These are phyloP conservation scores for Turdus rufiventris DNA, from an alignment of 2,113 vertebrate genomes.

Conservation along the genomic window DNA sequence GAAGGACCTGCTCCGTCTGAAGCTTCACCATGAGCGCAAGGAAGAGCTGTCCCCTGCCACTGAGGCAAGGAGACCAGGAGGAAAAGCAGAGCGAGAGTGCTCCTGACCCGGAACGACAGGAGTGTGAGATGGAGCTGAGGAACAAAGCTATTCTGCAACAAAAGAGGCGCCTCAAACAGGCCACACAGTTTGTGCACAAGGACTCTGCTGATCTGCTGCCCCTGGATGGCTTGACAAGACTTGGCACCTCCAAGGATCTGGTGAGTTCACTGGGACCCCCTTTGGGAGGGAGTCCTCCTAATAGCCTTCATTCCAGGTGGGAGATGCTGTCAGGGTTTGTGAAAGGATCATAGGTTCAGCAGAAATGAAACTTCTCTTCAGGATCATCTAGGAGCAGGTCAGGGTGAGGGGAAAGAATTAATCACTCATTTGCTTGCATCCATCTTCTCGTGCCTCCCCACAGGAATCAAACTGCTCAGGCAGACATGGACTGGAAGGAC, in stretches of 20 bases:
- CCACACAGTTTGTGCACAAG: conserved; percentile 93
- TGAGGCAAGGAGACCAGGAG: not conserved
- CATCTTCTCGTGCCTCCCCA: not conserved
- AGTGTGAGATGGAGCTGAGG: conserved; percentile 78
- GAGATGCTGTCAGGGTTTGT: not conserved
- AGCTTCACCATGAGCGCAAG: conserved; percentile 29
- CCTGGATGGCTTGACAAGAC: conserved; percentile 89
- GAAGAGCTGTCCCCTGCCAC: not conserved
- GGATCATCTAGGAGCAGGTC: not conserved
- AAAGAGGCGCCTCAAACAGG: conserved; percentile 90
- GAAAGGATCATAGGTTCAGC: not conserved
- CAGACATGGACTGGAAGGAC: not conserved
- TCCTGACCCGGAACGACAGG: conserved; percentile 67
- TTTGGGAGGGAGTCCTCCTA: not conserved
- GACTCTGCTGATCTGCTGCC: conserved; percentile 96
- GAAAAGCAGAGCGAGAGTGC: not conserved
- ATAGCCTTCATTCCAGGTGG: not conserved
- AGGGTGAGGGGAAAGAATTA: not conserved
- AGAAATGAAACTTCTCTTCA: not conserved
- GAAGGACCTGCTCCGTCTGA: not conserved
- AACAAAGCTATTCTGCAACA: conserved; percentile 88
- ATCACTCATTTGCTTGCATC: not conserved
- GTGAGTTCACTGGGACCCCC: conserved; percentile 73
- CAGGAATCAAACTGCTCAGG: not conserved
- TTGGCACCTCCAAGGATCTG: conserved; percentile 94